Evolutionary conservation across 2,113 vertebrate species (phyloP), one percentile per base, ranked within the genome.

Genomic region (Gavia stellata): DNA sequence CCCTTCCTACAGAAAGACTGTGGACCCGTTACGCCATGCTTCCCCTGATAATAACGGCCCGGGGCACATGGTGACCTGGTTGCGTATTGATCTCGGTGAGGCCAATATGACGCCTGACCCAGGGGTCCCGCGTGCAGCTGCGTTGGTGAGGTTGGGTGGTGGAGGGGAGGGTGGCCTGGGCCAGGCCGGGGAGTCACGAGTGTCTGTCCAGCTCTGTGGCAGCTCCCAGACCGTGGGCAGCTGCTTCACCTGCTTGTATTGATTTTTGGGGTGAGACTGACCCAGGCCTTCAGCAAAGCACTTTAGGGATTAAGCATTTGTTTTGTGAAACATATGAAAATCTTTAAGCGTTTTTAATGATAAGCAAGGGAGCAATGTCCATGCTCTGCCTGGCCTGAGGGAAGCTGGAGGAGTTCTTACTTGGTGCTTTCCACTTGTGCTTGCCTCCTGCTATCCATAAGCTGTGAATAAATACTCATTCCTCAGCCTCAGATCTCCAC

Each of bases 11-110:
- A 15, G 55, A 50, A 84, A 66, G 81, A 31, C 26, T 17, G 4
- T 52, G 65, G 62, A 28, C 21, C 29, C 1, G 3, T 61, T 68
- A 47, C 1, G 10, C 75, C 33, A 12, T 23, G 44, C 45, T n/a
- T 40, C 31, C 52, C 86, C 52, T 0, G 6, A 14, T 50, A 25
- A 19, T 42, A 42, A 61, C 0, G 0, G 44, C 70, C 77, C 0
- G 0, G 17, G 56, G 81, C 91, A 70, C 0, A 1, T 0, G 4
- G 86, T 82, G 94, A 65, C 56, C 86, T 91, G 55, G 38, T 29
- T 94, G 55, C 1, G 0, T 66, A 78, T 92, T 65, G 94, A 84
- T 78, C 80, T 59, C 0, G 4, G 5, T 63, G 68, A 44, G 67
- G 86, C 67, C 40, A n/a, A 6, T 23, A 7, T 8, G 47, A 42